phyloP scores from a whole-genome alignment of 2,888 invertebrate genomes.

The Thera obeliscata region DNA sequence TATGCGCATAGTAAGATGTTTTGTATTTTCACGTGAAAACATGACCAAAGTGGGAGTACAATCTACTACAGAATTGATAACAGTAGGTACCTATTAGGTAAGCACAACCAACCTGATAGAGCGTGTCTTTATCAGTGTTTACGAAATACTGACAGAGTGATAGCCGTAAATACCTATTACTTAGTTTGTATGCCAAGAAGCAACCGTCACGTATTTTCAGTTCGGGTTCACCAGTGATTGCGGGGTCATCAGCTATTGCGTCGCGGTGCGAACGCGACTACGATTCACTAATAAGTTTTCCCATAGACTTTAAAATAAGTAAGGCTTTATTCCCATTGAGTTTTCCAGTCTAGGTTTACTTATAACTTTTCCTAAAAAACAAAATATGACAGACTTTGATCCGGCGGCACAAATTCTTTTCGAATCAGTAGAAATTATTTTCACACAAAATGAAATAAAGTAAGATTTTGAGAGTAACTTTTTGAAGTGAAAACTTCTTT shows the following conservation, averaged over 20 bases:
- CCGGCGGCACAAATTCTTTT: too few relatives aligned
- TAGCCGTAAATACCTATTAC: slow-evolving; percentile 18
- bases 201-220: slow-evolving; percentile 39
- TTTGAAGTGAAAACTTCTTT: too few relatives aligned
- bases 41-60: slow-evolving; percentile 24
- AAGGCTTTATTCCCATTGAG: not conserved
- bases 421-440: too few relatives aligned
- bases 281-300: not conserved
- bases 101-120: slow-evolving; percentile 10
- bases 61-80: slow-evolving; percentile 18
- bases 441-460: too few relatives aligned
- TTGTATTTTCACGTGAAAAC: slow-evolving; percentile 16
- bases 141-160: slow-evolving; percentile 35
- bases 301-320: not conserved
- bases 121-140: slow-evolving; percentile 29
- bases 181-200: slow-evolving; percentile 15
- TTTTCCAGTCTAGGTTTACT: too few relatives aligned
- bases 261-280: slow-evolving; percentile 11
- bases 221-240: slow-evolving; percentile 40
- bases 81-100: not conserved
- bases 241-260: slow-evolving; percentile 47
- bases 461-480: not conserved
- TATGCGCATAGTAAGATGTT: slow-evolving; percentile 12
- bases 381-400: too few relatives aligned
- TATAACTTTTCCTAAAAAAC: too few relatives aligned